Evolutionary conservation across 2,888 invertebrate species (phyloP).

Genomic region (Ditylenchus weischeri): DNA sequence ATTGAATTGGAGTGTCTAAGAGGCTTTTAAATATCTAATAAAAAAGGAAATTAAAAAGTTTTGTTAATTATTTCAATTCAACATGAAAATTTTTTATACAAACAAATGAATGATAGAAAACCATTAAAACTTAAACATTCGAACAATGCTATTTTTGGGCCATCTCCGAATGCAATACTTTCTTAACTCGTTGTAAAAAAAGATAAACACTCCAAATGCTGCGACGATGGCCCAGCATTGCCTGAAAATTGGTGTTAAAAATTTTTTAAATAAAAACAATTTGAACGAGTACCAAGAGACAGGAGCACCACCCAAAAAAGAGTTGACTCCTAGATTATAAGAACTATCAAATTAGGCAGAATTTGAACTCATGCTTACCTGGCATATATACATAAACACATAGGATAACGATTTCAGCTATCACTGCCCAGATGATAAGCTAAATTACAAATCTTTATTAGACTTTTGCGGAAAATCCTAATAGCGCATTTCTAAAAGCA

Average conservation of each 20-base stretch:
- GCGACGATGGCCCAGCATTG: constrained; percentile 37
- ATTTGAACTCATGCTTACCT: constrained; percentile 17
- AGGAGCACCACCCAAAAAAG: constrained; percentile 38
- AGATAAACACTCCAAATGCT: constrained; percentile 35
- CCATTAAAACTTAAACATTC: constrained; percentile 19
- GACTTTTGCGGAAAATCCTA: too few species aligned
- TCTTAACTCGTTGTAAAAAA: constrained; percentile 37
- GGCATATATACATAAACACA: constrained; percentile 32
- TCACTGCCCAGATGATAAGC: constrained; percentile 23
- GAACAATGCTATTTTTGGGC: constrained; percentile 29
- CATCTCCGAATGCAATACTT: constrained; percentile 36
- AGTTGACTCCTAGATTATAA: constrained; percentile 27
- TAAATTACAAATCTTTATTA: background rate
- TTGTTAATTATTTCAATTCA: too few species aligned
- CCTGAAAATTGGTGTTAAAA: too few species aligned
- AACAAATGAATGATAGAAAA: background rate
- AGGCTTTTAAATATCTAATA: too few species aligned
- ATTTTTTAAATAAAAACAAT: too few species aligned
- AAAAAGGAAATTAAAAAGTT: too few species aligned
- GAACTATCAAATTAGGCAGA: background rate
- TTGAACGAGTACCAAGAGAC: constrained; percentile 26
- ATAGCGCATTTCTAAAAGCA: too few species aligned
- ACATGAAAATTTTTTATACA: too few species aligned
- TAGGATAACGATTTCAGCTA: constrained; percentile 28
- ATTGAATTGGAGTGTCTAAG: too few species aligned